These are phyloP conservation scores for Hyppa rectilinea DNA, from an alignment of 2,888 invertebrate species.

Conservation along the genomic window DNA sequence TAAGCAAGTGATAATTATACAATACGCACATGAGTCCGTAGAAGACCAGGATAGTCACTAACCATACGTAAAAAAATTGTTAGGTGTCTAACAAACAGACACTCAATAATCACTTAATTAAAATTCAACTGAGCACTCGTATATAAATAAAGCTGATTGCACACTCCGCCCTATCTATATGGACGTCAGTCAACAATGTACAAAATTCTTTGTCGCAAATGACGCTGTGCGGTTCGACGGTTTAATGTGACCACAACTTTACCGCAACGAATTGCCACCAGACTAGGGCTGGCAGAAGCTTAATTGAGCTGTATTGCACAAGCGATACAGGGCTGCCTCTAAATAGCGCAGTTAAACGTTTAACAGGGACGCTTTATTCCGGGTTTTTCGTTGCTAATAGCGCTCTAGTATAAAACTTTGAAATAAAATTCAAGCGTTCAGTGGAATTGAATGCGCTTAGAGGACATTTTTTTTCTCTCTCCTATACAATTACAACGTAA, in stretches of 20 bases:
- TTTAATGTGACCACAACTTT: constrained; percentile 78
- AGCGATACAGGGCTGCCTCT: constrained; percentile 65
- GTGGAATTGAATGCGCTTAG: constrained; percentile 53
- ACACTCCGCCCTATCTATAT: constrained; percentile 43
- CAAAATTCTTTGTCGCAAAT: constrained; percentile 71
- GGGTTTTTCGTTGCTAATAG: constrained; percentile 67
- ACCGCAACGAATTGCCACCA: constrained; percentile 80
- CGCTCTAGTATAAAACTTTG: constrained; percentile 61
- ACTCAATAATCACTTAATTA: constrained; percentile 45
- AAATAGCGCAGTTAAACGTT: constrained; percentile 69
- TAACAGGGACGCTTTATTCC: constrained; percentile 67
- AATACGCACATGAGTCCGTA: too few relatives aligned
- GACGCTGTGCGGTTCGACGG: constrained; percentile 73
- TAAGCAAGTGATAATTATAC: too few relatives aligned
- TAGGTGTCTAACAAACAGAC: constrained; percentile 30
- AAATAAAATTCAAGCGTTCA: constrained; percentile 63
- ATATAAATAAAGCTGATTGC: constrained; percentile 57
- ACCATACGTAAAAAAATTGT: too few relatives aligned
- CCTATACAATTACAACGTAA: constrained; percentile 45
- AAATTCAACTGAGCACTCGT: constrained; percentile 52
- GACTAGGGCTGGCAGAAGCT: constrained; percentile 72
- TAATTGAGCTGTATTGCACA: constrained; percentile 77
- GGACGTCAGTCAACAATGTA: constrained; percentile 65
- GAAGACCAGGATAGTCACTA: too few relatives aligned
- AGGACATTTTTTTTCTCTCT: constrained; percentile 28